Evolutionary conservation across 1,140 invertebrate species (phyloP), one percentile per base, ranked within the genome.

Genomic region (Parasteatoda tepidariorum): DNA sequence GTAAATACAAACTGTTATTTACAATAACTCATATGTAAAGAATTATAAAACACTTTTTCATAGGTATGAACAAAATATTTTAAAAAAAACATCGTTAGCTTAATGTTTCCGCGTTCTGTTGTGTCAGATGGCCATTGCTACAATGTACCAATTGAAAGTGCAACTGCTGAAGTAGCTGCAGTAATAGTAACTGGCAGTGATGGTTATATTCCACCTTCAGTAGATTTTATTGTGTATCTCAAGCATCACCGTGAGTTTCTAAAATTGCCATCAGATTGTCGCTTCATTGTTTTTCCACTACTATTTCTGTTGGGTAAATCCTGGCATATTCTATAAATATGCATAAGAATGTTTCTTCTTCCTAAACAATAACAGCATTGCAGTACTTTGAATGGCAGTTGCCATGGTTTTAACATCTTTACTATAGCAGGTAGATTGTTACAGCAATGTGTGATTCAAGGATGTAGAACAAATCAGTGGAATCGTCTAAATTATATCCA

Each of bases 401-500:
- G 7, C 18, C 7, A 7, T 9, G 41, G 18, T 48, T 48, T 48
- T 48, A 48, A 18, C 18, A 18, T 48, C 41, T 48, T 48, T 18
- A 48, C 41, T 48, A 9, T 18, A 48, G 7, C 85, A 15, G 86
- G 87, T 41, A 86, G 86, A 73, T 33, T 86, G 6, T 30, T 34
- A 15, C 81, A 86, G 13, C 85, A 86, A 34, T 86, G 34, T 55
- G 28, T 74, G 18, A 75, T 86, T 24, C 68, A 86, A 28, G 18
- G 22, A 2, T 86, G 85, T 55, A 22, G 48, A 9, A 85, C 68
- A 59, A 73, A 73, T 22, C 74, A 85, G 38, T 11, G 30, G 24
- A 28, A 55, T n/a, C 18, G 78, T 3, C 3, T 86, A 11, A 34
- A 70, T 3, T 86, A 26, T 6, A 55, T 86, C 0, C 9, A 33